Evolutionary conservation across 2,113 vertebrate species (phyloP), one percentile per base, ranked within the genome.

Genomic region (Calypte anna): DNA sequence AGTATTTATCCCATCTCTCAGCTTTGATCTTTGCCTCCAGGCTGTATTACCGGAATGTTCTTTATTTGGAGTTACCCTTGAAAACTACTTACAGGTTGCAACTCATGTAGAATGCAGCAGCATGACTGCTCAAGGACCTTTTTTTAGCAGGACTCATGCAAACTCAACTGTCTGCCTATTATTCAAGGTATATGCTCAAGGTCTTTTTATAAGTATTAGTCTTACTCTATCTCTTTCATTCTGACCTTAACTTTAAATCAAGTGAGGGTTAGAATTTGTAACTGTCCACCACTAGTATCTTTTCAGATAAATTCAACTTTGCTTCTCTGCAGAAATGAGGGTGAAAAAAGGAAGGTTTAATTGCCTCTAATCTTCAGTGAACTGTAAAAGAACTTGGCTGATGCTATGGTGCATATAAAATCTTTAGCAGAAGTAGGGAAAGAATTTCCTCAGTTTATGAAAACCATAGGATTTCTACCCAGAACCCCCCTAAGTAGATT

Each of bases 21-120:
- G 67, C 58, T 95, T 83, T 94, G 88, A 91, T 95, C 90, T 95
- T 94, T 96, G 81, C 91, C 92, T 96, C 86, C 91, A 96, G 81
- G 91, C 67, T 96, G 58, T 94, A 46, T 95, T 93, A 85, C 80
- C 2, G 9, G 94, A 91, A 93, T 30, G 33, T 61, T 87, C 82
- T 97, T 95, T 72, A 93, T 97, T 96, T 96, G 83, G 95, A 96
- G 62, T 66, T 95, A 96, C 92, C 91, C 94, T 97, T 98, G 97
- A 97, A 97, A 98, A 82, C 18, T 55, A 79, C 91, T 97, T 97
- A 98, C 77, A 95, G 80, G 67, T 78, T 77, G 90, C 57, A 94
- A 81, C 74, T 94, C 91, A 82, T 92, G 87, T 85, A 86, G 88
- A 93, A 91, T 94, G 86, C 86, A 96, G 90, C 66, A 93, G 85